These are phyloP conservation scores for Macropis europaea DNA, from an alignment of 2,888 invertebrate genomes.

Conservation along the genomic window DNA sequence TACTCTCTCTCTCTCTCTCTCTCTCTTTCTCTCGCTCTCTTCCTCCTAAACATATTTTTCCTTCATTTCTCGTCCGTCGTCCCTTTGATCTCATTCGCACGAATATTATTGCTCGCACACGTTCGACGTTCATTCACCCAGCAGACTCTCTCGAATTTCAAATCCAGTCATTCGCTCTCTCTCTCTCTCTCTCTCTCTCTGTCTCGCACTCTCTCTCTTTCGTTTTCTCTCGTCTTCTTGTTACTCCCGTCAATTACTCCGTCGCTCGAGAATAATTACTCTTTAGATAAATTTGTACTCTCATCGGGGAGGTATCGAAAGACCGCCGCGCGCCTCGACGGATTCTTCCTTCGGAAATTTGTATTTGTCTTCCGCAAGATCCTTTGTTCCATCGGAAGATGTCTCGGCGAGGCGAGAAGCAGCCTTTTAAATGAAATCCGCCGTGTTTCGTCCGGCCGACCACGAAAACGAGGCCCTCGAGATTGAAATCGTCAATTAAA, in stretches of 20 bases:
- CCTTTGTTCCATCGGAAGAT: neutral
- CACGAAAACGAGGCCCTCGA: too few relatives aligned
- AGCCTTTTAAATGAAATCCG: too few relatives aligned
- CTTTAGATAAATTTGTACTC: conserved; percentile 79
- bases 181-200: conserved; percentile 4
- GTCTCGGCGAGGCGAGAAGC: too few relatives aligned
- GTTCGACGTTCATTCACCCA: too few relatives aligned
- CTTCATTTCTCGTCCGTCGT: neutral
- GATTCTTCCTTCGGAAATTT: too few relatives aligned
- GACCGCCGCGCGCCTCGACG: conserved; percentile 52
- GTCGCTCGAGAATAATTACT: conserved; percentile 75
- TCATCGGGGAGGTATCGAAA: conserved; percentile 77
- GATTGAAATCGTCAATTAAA: too few relatives aligned
- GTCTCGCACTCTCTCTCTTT: conserved; percentile 2
- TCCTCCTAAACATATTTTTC: conserved; percentile 1
- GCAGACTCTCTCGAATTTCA: too few relatives aligned
- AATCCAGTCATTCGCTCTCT: too few relatives aligned
- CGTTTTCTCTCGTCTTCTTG: conserved; percentile 48
- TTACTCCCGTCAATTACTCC: conserved; percentile 58
- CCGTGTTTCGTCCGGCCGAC: too few relatives aligned
- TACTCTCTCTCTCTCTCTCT: conserved; percentile 66
- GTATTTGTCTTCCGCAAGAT: too few relatives aligned
- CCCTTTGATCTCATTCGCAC: neutral
- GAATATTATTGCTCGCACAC: conserved; percentile 24
- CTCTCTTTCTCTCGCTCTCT: conserved; percentile 32